phyloP scores from a whole-genome alignment of 2,113 vertebrate genomes.

The Butorides virescens region DNA sequence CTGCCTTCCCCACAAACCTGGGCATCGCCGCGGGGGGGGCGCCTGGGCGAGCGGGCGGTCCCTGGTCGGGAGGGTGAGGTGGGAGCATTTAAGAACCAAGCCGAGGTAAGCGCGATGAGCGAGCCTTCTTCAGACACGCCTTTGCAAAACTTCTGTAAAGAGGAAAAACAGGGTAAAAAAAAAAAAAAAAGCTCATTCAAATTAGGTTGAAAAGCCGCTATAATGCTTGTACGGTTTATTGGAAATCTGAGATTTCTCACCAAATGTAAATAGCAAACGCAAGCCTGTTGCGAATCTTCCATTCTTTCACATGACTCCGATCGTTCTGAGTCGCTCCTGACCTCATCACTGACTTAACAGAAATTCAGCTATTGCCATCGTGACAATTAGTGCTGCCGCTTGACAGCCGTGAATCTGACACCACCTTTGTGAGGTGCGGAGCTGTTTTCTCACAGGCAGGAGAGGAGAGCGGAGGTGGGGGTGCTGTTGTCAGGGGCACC shows the following conservation, averaged over 20 bases:
- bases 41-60: not conserved
- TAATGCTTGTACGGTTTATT: not conserved
- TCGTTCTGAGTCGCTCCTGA: not conserved
- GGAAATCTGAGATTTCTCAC: not conserved
- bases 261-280: not conserved
- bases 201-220: not conserved
- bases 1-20: not conserved
- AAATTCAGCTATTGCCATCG: not conserved
- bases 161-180: not conserved
- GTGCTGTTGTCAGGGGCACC: not conserved
- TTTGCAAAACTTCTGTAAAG: not conserved
- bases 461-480: not conserved
- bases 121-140: not conserved
- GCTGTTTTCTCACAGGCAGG: not conserved
- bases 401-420: not conserved
- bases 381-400: not conserved
- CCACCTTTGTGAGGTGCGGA: not conserved
- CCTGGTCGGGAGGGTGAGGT: not conserved
- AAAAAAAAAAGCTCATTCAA: not conserved
- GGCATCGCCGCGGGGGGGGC: no score
- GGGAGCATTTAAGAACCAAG: not conserved
- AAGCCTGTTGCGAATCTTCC: not conserved
- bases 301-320: not conserved
- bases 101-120: fast-evolving
- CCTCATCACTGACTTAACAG: not conserved